A percentile compares a stretch with the other conserved stretches of the same genome.
These are phyloP conservation scores for Oligia fasciuncula DNA, from an alignment of 2,888 invertebrate genomes.

Conservation along the genomic window DNA sequence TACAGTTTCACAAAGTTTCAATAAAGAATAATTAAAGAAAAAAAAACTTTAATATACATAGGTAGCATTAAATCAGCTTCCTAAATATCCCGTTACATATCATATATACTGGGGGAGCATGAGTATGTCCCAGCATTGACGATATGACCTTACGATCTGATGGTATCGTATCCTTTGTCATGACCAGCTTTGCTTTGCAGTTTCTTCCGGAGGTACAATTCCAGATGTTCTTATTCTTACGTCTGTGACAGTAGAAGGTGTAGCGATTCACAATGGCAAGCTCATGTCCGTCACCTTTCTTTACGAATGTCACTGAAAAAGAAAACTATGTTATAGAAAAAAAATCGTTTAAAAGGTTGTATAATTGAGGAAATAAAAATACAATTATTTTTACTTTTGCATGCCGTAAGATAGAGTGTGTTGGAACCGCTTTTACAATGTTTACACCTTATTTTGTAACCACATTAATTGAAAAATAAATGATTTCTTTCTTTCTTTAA, in stretches of 20 bases:
- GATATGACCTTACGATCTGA: constrained; percentile 8
- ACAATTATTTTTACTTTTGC: too few relatives aligned
- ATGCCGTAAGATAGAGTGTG: too few relatives aligned
- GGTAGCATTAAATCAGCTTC: background rate
- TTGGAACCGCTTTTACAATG: too few relatives aligned
- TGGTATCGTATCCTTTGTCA: background rate
- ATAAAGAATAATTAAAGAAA: too few relatives aligned
- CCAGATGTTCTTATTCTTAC: constrained; percentile 2
- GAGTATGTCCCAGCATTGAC: constrained; percentile 16
- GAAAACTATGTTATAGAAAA: background rate
- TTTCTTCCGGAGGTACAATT: constrained; percentile 11
- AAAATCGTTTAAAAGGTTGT: too few relatives aligned
- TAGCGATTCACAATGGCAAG: constrained; percentile 61
- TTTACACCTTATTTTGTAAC: too few relatives aligned
- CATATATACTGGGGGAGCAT: constrained; percentile 18
- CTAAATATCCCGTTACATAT: constrained; percentile 18
- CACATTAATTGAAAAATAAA: too few relatives aligned
- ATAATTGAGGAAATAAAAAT: too few relatives aligned
- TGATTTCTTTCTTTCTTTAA: too few relatives aligned
- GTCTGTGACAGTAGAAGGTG: constrained; percentile 54
- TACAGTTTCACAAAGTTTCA: too few relatives aligned
- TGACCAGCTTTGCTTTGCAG: constrained; percentile 25
- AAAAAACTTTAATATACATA: too few relatives aligned
- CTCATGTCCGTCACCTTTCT: constrained; percentile 50
- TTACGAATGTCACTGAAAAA: constrained; percentile 61